Conservation (phyloP, 1,140 invertebrate species). For the Dolichoris vasculosae region DNA sequence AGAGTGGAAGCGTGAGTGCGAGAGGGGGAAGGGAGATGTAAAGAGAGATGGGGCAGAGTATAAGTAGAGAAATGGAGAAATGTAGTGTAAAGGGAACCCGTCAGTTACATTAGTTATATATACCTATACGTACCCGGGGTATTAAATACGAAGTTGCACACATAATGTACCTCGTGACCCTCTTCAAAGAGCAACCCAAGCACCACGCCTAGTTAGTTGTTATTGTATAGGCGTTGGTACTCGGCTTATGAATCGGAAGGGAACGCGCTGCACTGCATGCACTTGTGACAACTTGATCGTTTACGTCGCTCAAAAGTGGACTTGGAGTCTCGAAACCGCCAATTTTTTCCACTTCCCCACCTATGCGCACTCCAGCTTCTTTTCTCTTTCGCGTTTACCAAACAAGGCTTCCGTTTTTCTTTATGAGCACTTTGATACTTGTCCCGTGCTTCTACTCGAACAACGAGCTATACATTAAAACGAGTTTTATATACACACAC, state of each 20-base stretch:
- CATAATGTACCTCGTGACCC: conserved; percentile 60
- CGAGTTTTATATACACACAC: background rate
- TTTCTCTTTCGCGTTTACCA: conserved; percentile 9
- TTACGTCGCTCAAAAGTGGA: background rate
- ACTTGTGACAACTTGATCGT: conserved; percentile 29
- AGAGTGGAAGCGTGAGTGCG: background rate
- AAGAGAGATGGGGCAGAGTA: conserved; percentile 43
- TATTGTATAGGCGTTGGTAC: conserved; percentile 55
- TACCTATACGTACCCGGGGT: conserved; percentile 10
- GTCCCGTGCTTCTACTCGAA: background rate
- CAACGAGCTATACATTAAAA: background rate
- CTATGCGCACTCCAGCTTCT: background rate
- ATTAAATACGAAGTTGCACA: conserved; percentile 51
- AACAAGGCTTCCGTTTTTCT: conserved; percentile 29
- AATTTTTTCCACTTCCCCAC: conserved; percentile 9
- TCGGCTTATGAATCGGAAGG: conserved; percentile 7
- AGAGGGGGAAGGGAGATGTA: background rate
- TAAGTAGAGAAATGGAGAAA: background rate
- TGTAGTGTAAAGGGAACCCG: background rate
- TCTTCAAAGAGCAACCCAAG: conserved; percentile 58
- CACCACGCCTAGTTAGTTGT: conserved; percentile 64
- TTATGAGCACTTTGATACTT: background rate
- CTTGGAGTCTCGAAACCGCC: background rate
- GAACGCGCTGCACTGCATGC: background rate
- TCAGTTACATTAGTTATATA: conserved; percentile 37